Evolutionary conservation across 2,888 invertebrate species (phyloP).

Genomic region (Dysmachus trigonus): DNA sequence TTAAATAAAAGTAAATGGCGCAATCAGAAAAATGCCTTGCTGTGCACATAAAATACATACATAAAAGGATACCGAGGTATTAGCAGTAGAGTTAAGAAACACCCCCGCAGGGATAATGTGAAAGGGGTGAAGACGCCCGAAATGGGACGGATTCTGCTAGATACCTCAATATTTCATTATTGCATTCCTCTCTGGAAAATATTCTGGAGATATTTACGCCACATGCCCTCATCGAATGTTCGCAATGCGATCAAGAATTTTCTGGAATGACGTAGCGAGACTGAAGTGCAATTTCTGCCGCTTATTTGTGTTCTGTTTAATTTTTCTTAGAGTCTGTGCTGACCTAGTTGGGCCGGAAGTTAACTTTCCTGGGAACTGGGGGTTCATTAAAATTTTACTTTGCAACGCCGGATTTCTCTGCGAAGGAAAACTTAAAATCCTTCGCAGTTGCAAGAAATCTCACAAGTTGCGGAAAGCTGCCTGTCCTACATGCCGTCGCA

Average conservation of each 20-base stretch:
- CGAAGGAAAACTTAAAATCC: not conserved
- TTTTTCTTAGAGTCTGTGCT: not conserved
- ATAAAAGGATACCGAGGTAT: not conserved
- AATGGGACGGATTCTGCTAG: not conserved
- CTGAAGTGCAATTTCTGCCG: not conserved
- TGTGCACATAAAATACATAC: not conserved
- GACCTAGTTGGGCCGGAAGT: not conserved
- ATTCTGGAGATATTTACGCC: constrained; percentile 16
- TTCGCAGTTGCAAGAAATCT: not conserved
- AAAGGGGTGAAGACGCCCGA: not conserved
- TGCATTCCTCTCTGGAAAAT: constrained; percentile 20
- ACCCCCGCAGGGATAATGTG: not conserved
- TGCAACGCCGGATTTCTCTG: not conserved
- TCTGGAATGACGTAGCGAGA: not conserved
- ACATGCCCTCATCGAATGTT: not conserved
- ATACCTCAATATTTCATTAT: constrained; percentile 10
- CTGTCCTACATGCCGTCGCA: not conserved
- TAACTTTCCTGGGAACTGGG: not conserved
- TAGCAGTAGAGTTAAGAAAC: not conserved
- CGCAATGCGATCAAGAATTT: constrained; percentile 12
- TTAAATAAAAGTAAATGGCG: too few species aligned
- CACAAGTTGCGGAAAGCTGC: not conserved
- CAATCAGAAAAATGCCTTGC: not conserved
- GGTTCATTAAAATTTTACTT: not conserved
- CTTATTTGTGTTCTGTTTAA: not conserved